phyloP scores from a whole-genome alignment of 1,140 invertebrate species.

The Eriosoma lanigerum region DNA sequence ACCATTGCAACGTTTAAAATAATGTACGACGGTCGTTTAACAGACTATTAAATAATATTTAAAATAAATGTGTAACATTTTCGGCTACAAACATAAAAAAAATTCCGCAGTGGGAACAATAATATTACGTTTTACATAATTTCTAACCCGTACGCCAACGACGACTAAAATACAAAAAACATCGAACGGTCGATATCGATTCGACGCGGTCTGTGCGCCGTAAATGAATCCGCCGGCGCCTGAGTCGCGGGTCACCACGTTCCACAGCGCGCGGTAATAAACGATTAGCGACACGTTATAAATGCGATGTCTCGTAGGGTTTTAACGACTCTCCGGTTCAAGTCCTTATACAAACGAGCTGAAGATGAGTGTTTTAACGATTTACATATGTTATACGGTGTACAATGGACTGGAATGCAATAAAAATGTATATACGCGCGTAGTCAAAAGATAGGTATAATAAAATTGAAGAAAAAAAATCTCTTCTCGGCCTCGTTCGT shows the following conservation, averaged over 20 bases:
- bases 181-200: slow-evolving; percentile 11
- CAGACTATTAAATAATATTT: not conserved
- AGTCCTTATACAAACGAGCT: slow-evolving; percentile 14
- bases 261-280: slow-evolving; percentile 5
- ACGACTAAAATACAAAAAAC: too few species aligned
- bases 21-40: slow-evolving; percentile 4
- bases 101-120: not conserved
- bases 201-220: not conserved
- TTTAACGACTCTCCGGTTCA: slow-evolving; percentile 38
- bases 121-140: not conserved
- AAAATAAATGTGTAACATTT: not conserved
- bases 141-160: not conserved
- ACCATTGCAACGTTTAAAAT: not conserved
- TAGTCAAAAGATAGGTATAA: slow-evolving; percentile 44
- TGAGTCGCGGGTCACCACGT: not conserved
- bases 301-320: slow-evolving; percentile 11
- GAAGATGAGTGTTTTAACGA: slow-evolving; percentile 49
- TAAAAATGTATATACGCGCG: slow-evolving; percentile 18
- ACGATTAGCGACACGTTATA: slow-evolving; percentile 46
- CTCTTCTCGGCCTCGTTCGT: not conserved
- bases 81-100: not conserved
- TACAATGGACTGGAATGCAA: slow-evolving; percentile 37
- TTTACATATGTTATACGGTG: slow-evolving; percentile 48
- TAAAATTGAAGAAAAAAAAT: slow-evolving; percentile 30
- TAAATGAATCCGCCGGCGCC: slow-evolving; percentile 17